Conservation (phyloP, 2,797 vertebrate species). For the Alectoris magna region DNA sequence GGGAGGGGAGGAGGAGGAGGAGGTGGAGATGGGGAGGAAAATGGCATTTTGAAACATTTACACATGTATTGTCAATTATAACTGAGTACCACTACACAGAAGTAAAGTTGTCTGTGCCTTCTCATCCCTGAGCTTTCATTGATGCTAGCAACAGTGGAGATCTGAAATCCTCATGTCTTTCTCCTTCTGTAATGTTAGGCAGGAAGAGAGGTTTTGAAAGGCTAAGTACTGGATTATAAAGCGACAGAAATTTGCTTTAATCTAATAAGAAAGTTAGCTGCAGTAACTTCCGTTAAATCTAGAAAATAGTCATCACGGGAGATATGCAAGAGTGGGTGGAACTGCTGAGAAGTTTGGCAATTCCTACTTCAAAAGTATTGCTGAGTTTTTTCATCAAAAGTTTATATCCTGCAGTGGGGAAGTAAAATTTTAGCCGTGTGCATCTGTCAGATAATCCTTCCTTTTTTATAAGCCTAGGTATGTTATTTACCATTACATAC, state of each 20-base stretch:
- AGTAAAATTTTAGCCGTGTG: neutral
- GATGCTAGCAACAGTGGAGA: neutral
- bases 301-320: neutral
- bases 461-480: neutral
- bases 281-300: neutral
- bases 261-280: neutral
- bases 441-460: neutral
- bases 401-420: neutral
- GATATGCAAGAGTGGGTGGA: neutral
- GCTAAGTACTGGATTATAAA: neutral
- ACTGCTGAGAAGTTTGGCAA: neutral
- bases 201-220: neutral
- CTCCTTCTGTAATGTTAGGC: neutral
- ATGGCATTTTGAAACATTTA: neutral
- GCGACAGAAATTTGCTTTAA: neutral
- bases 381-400: neutral
- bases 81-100: neutral
- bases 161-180: neutral
- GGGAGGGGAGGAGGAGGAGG: too few relatives aligned
- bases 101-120: neutral
- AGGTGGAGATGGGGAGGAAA: too few relatives aligned
- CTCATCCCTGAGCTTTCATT: neutral
- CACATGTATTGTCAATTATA: neutral
- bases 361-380: neutral
- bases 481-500: neutral